A percentile compares a stretch with the other conserved stretches of the same genome.
These are phyloP conservation scores for Albula goreensis DNA, from an alignment of 2,113 vertebrate species.

Conservation along the genomic window DNA sequence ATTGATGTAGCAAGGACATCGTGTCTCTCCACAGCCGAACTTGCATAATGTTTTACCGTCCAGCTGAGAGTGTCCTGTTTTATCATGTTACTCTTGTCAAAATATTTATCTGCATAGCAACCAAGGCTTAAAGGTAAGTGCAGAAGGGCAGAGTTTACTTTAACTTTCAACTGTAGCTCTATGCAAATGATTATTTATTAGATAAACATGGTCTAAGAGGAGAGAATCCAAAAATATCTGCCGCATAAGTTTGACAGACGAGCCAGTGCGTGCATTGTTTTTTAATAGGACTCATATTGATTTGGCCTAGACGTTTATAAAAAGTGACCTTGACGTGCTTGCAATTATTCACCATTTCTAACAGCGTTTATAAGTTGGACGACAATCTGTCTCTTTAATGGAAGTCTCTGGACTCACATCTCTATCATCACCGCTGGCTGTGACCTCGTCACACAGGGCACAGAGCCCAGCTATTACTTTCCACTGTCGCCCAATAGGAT, in stretches of 20 bases:
- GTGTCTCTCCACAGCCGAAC: too few relatives aligned
- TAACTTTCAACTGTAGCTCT: neutral
- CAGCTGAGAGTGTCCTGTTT: too few relatives aligned
- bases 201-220: neutral
- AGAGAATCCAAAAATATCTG: neutral
- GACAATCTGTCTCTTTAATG: neutral
- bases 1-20: too few relatives aligned
- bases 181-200: neutral
- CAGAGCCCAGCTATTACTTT: too few relatives aligned
- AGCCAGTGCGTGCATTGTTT: neutral
- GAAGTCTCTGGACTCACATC: neutral
- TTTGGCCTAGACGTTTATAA: neutral
- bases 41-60: too few relatives aligned
- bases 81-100: neutral
- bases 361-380: neutral
- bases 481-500: too few relatives aligned
- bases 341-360: neutral
- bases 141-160: neutral
- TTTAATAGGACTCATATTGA: neutral
- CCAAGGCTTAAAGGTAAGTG: neutral
- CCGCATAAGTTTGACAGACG: neutral
- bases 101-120: neutral
- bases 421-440: too few relatives aligned
- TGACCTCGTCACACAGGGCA: too few relatives aligned
- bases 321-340: neutral